These are phyloP conservation scores for Scaptodrosophila latifasciaeformis DNA, from an alignment of 2,888 invertebrate species.

Conservation along the genomic window DNA sequence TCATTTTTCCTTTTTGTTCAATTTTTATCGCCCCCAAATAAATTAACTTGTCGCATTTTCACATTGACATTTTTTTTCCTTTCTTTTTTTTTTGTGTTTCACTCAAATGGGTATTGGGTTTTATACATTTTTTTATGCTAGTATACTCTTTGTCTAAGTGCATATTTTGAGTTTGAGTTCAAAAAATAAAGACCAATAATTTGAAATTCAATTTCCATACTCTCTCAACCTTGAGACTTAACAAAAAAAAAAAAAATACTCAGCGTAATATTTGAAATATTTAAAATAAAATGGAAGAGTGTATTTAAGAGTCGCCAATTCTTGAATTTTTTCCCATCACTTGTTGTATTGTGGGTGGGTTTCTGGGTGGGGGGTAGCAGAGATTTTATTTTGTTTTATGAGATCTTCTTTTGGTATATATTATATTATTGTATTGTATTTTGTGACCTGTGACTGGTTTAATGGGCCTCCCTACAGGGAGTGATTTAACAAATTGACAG, in stretches of 20 bases:
- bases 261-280: too few relatives aligned
- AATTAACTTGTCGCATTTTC: conserved; percentile 60
- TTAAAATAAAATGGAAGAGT: too few relatives aligned
- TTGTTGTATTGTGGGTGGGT: too few relatives aligned
- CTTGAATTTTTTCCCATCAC: too few relatives aligned
- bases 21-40: conserved; percentile 50
- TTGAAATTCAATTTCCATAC: neutral
- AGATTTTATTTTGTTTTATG: conserved; percentile 64
- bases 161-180: too few relatives aligned
- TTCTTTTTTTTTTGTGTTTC: neutral
- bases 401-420: conserved; percentile 38
- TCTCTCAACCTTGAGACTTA: too few relatives aligned
- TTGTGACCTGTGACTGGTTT: conserved; percentile 23
- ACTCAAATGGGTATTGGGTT: too few relatives aligned
- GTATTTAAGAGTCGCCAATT: too few relatives aligned
- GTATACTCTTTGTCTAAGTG: neutral
- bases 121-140: neutral
- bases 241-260: too few relatives aligned
- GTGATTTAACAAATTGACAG: conserved; percentile 66
- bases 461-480: conserved; percentile 46
- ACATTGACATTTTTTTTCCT: conserved; percentile 47
- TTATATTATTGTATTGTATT: conserved; percentile 26
- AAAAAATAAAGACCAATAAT: too few relatives aligned
- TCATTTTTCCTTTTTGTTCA: neutral
- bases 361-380: conserved; percentile 6